Evolutionary conservation across 2,888 invertebrate genomes (phyloP).

Genomic region (Sphaerophoria rueppellii): DNA sequence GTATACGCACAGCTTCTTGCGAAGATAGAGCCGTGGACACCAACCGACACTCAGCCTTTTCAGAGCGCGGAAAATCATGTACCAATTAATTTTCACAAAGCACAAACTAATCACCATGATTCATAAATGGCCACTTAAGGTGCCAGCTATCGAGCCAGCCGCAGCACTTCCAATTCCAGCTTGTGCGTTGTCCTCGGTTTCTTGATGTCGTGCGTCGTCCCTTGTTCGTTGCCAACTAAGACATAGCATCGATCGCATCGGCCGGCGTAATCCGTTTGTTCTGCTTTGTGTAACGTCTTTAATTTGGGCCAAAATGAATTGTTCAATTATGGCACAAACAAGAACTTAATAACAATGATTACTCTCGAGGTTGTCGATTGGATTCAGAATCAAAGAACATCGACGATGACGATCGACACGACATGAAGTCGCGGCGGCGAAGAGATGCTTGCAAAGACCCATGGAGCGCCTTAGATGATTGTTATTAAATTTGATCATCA

Average conservation of each 20-base stretch:
- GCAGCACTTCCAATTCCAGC: conserved; percentile 6
- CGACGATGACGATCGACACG: not conserved
- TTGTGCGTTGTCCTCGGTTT: conserved; percentile 39
- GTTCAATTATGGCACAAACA: conserved; percentile 76
- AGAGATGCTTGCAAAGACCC: not conserved
- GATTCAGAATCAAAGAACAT: conserved; percentile 12
- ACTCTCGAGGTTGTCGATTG: conserved; percentile 62
- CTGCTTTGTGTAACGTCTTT: conserved; percentile 59
- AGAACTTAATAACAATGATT: conserved; percentile 76
- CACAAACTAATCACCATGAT: conserved; percentile 74
- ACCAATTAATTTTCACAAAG: conserved; percentile 76
- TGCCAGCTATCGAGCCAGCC: conserved; percentile 13
- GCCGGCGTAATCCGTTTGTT: conserved; percentile 55
- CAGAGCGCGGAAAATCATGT: conserved; percentile 64
- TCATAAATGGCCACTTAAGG: conserved; percentile 72
- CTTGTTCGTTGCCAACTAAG: conserved; percentile 10
- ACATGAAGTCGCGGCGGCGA: not conserved
- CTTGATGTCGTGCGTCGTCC: conserved; percentile 45
- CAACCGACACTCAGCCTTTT: conserved; percentile 35
- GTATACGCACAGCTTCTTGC: conserved; percentile 7
- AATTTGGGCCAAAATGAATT: conserved; percentile 75
- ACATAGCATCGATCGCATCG: conserved; percentile 28
- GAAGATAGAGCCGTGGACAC: not conserved
- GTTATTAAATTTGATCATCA: conserved; percentile 71
- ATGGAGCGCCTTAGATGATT: conserved; percentile 47